Evolutionary conservation across 1,140 invertebrate genomes (phyloP).

Genomic region (Lepidotrigona ventralis): DNA sequence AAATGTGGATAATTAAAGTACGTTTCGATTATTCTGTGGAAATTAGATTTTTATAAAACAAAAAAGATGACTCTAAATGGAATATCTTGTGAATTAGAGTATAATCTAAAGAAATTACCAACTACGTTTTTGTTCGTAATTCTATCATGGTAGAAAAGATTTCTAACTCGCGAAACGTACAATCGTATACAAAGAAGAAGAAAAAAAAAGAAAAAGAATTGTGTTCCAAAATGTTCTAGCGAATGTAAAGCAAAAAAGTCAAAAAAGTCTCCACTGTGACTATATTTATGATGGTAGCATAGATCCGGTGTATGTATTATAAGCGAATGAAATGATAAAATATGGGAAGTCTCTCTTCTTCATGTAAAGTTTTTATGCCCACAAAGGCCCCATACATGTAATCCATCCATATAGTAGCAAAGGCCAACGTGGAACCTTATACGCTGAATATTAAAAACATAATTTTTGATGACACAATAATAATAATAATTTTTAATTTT

Average conservation of each 20-base stretch:
- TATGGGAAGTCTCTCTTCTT: slow-evolving; percentile 69
- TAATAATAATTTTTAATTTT: slow-evolving; percentile 6
- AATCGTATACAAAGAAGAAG: slow-evolving; percentile 16
- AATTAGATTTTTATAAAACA: slow-evolving; percentile 57
- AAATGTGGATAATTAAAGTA: slow-evolving; percentile 46
- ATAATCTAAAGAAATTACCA: slow-evolving; percentile 7
- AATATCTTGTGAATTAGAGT: slow-evolving; percentile 1
- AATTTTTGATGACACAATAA: slow-evolving; percentile 31
- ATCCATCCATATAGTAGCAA: slow-evolving; percentile 77
- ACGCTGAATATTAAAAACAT: slow-evolving; percentile 68
- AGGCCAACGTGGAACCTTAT: slow-evolving; percentile 65
- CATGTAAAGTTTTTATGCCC: slow-evolving; percentile 76
- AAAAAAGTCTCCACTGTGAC: slow-evolving; percentile 42
- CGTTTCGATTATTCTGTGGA: slow-evolving; percentile 41
- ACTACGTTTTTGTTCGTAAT: background rate
- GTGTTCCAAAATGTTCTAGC: slow-evolving; percentile 44
- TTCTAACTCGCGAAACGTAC: slow-evolving; percentile 28
- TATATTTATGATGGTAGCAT: slow-evolving; percentile 48
- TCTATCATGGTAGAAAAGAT: background rate
- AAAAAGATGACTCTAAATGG: background rate
- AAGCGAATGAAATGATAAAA: slow-evolving; percentile 61
- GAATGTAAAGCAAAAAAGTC: slow-evolving; percentile 27
- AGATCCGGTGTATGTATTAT: slow-evolving; percentile 53
- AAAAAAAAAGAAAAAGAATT: slow-evolving; percentile 27
- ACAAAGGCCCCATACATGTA: slow-evolving; percentile 76